These are phyloP conservation scores for Porites evermanni DNA, from an alignment of 92 coral and sea anemone genomes.

Conservation along the genomic window DNA sequence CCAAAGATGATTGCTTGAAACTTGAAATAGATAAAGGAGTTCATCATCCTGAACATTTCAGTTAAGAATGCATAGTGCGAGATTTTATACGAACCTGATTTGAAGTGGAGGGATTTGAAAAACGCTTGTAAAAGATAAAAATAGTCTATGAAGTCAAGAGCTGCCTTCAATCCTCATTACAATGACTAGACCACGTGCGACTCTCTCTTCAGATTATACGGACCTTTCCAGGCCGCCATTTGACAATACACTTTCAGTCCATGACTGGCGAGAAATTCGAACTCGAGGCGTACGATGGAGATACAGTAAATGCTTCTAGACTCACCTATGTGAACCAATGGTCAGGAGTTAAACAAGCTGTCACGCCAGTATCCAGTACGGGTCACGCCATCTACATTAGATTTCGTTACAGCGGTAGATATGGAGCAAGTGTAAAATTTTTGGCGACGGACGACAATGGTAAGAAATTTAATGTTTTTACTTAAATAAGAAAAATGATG, in stretches of 20 bases:
- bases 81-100: neutral
- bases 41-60: neutral
- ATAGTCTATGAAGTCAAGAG: neutral
- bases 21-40: conserved; percentile 2
- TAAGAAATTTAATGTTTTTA: neutral
- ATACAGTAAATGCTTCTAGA: conserved; percentile 41
- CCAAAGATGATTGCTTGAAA: neutral
- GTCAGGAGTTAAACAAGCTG: conserved; percentile 43
- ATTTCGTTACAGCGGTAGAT: conserved; percentile 37
- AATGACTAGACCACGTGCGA: too few species aligned
- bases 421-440: conserved; percentile 38
- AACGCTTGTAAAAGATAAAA: neutral
- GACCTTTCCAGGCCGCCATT: conserved; percentile 26
- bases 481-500: neutral
- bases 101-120: neutral
- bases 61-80: neutral
- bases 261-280: conserved; percentile 33
- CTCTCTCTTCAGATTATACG: conserved; percentile 24
- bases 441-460: conserved; percentile 38
- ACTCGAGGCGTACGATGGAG: conserved; percentile 61
- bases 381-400: conserved; percentile 57
- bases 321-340: conserved; percentile 45
- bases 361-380: conserved; percentile 46
- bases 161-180: too few species aligned
- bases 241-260: conserved; percentile 51